These are phyloP conservation scores for Forbesichthys agassizii DNA, from an alignment of 2,113 vertebrate genomes.

Conservation along the genomic window DNA sequence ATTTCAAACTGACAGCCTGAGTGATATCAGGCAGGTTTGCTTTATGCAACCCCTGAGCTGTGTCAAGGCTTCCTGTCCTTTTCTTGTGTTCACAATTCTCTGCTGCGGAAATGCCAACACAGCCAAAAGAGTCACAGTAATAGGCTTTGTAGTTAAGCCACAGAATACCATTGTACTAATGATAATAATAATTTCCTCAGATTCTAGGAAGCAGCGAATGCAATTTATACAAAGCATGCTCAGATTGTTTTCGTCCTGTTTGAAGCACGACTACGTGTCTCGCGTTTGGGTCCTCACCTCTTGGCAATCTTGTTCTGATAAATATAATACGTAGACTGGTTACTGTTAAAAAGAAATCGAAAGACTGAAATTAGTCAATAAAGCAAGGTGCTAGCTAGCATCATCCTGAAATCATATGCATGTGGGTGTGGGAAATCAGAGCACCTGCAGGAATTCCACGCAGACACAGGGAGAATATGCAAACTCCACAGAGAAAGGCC, in stretches of 20 bases:
- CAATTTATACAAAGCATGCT: neutral
- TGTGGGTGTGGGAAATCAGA: too few species aligned
- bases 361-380: constrained; percentile 11
- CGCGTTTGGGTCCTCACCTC: too few species aligned
- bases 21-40: constrained; percentile 6
- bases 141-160: neutral
- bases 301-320: too few species aligned
- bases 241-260: neutral
- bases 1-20: constrained; percentile 20
- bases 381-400: constrained; percentile 26
- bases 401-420: neutral
- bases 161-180: neutral
- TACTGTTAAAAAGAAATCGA: too few species aligned
- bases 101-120: constrained; percentile 21
- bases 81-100: constrained; percentile 14
- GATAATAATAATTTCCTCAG: neutral
- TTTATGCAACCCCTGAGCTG: neutral
- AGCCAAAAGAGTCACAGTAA: constrained; percentile 1
- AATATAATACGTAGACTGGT: too few species aligned
- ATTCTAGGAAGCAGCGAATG: neutral
- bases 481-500: too few species aligned
- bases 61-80: constrained; percentile 11
- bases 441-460: too few species aligned
- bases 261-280: too few species aligned
- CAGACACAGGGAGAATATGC: too few species aligned